Evolutionary conservation across 1,140 invertebrate genomes (phyloP), one percentile per base, ranked within the genome.

Genomic region (Heterodera schachtii): DNA sequence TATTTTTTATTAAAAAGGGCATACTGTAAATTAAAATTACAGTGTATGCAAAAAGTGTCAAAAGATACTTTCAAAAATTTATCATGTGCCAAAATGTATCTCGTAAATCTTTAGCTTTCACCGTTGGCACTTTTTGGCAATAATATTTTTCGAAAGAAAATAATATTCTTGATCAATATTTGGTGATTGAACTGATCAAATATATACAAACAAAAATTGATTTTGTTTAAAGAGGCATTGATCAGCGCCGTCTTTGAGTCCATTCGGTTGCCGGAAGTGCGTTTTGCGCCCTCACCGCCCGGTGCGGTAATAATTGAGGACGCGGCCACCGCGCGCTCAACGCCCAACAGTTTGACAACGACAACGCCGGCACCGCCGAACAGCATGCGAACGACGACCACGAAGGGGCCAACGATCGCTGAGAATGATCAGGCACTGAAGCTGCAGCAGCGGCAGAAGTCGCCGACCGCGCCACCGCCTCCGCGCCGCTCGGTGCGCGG

Each of bases 191-290:
- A 31, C 31, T 31, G 31, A 31, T 31, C 31, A 1, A 31, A 31
- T n/a, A n/a, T n/a, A 31, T 31, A 31, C 31, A 31, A 1, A 0
- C 31, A 31, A 31, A 31, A 31, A 31, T 31, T 31, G 31, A 31
- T 31, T 31, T 31, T 31, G 31, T 11, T 46, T 71, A 1, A 9
- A 31, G 31, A 69, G 21, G 71, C 75, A 78, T 31, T 75, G 57
- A 81, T 81, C 57, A 66, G 60, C 41, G 46, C 49, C 21, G 74
- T 75, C n/a, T 66, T 75, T 81, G 16, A 66, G 57, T 49, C 64
- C 73, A 21, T 64, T 73, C 49, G 60, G 21, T 46, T 71, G 49
- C n/a, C 44, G 73, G 69, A 79, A 79, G 47, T 79, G 52, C 66
- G 73, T 78, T 49, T 70, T 57, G 66, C 70, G 49, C 41, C 49